Evolutionary conservation across 2,888 invertebrate species (phyloP), one percentile per base, ranked within the genome.

Genomic region (Heliconius charithonia): DNA sequence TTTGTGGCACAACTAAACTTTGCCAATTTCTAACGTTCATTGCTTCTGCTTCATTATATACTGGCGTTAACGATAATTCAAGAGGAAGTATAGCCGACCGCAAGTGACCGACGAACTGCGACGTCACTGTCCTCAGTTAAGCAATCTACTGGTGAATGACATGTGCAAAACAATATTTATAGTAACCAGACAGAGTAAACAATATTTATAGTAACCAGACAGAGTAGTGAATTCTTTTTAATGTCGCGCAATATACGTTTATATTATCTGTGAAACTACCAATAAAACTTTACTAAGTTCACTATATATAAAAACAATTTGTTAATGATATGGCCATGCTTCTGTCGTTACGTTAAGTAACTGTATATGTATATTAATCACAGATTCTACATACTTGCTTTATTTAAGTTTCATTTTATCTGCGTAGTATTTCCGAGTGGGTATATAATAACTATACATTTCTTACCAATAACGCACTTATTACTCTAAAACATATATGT

Each of bases 321-420:
- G 88, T 89, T 91, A 91, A 91, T 93, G 94, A 94, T 95, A 94
- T 95, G 94, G 94, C 94, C 91, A 91, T 92, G 91, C 89, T 86
- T 90, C 90, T 87, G 87, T 91, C 90, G 93, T 91, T 89, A 91
- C 87, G 84, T 67, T 86, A 83, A 83, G 89, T 91, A 91, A 92
- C 92, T 90, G 88, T 92, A 93, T 93, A 92, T 92, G 92, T 93
- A 92, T 93, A 90, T 91, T 87, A 91, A 94, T 95, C 94, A 94
- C 94, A 94, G 93, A 92, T 89, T 87, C 92, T 92, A 91, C 89
- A 87, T 67, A 67, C 67, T 67, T 89, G 83, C 89, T 89, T 90
- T 91, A 88, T 92, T 89, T 89, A 89, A 86, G 86, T 88, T 89
- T 86, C 82, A 83, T 86, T 87, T 87, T 83, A 87, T 87, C 90